Percentiles rank a stretch among this genome's conserved stretches.
Evolutionary conservation across 2,888 invertebrate species (phyloP).

Genomic region (Standfussiana lucernea): DNA sequence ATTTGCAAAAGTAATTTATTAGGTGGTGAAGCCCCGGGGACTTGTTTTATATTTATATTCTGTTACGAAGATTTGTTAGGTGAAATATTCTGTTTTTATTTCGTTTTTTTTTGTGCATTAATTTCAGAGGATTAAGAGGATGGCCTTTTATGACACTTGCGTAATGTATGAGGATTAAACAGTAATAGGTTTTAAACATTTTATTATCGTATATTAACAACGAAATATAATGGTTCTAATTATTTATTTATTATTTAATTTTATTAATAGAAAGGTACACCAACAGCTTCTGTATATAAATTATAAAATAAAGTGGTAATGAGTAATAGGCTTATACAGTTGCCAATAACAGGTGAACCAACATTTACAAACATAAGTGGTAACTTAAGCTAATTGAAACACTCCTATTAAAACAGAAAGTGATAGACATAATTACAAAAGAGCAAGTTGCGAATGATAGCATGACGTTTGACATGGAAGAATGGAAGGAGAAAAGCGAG

Average conservation of each 20-base stretch:
- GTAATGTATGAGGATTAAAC: neutral
- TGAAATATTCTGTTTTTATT: constrained; percentile 19
- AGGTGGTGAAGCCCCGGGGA: constrained; percentile 49
- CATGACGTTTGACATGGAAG: neutral
- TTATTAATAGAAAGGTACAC: no score
- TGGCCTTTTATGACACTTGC: constrained; percentile 10
- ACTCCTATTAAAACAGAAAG: neutral
- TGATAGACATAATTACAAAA: neutral
- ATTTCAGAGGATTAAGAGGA: constrained; percentile 18
- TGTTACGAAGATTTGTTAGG: constrained; percentile 36
- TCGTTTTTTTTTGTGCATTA: constrained; percentile 5
- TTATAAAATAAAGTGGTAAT: no score
- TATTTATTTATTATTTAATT: no score
- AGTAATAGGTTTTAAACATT: neutral
- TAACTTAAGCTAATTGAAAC: no score
- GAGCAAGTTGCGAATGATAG: neutral
- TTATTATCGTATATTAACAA: neutral
- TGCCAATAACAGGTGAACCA: no score
- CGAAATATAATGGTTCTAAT: neutral
- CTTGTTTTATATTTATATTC: constrained; percentile 50
- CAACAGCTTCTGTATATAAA: no score
- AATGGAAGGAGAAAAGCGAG: neutral
- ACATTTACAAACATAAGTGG: no score
- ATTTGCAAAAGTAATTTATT: constrained; percentile 70
- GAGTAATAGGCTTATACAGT: no score